A percentile compares a stretch with the other conserved stretches of the same genome.
Evolutionary conservation across 2,888 invertebrate genomes (phyloP).

Genomic region (Allophyes oxyacanthae): DNA sequence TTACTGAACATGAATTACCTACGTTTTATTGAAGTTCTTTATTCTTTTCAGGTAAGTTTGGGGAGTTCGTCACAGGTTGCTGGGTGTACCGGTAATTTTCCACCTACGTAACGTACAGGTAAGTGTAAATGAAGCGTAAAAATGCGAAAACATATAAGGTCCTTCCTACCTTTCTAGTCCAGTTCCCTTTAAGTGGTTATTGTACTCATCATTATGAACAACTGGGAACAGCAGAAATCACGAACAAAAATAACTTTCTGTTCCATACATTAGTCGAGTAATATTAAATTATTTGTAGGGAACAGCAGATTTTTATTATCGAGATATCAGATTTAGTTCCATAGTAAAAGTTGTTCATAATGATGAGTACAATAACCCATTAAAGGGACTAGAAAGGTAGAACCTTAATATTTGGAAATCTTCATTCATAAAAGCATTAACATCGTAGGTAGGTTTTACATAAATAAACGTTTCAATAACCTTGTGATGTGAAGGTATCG

Average conservation of each 20-base stretch:
- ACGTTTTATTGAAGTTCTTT: slow-evolving; percentile 56
- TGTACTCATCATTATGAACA: no score
- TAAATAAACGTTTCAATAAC: slow-evolving; percentile 63
- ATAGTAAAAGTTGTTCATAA: no score
- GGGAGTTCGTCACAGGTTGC: slow-evolving; percentile 25
- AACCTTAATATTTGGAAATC: slow-evolving; percentile 41
- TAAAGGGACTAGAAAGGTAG: no score
- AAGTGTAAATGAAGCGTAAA: slow-evolving; percentile 32
- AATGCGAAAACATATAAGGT: slow-evolving; percentile 20
- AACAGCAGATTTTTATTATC: no score
- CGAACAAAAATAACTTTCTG: no score
- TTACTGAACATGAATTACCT: slow-evolving; percentile 44
- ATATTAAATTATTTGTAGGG: no score
- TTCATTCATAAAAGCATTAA: slow-evolving; percentile 56
- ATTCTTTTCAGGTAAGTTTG: slow-evolving; percentile 63
- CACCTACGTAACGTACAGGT: slow-evolving; percentile 26
- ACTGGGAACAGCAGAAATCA: no score
- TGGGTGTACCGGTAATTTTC: slow-evolving; percentile 41
- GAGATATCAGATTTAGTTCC: no score
- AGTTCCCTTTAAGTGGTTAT: no score
- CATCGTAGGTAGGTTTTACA: slow-evolving; percentile 58
- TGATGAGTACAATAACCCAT: no score
- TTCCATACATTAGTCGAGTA: no score
- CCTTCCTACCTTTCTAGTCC: no score
- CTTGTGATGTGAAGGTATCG: slow-evolving; percentile 56